Evolutionary conservation across 2,888 invertebrate species (phyloP).

Genomic region (Serripes groenlandicus): DNA sequence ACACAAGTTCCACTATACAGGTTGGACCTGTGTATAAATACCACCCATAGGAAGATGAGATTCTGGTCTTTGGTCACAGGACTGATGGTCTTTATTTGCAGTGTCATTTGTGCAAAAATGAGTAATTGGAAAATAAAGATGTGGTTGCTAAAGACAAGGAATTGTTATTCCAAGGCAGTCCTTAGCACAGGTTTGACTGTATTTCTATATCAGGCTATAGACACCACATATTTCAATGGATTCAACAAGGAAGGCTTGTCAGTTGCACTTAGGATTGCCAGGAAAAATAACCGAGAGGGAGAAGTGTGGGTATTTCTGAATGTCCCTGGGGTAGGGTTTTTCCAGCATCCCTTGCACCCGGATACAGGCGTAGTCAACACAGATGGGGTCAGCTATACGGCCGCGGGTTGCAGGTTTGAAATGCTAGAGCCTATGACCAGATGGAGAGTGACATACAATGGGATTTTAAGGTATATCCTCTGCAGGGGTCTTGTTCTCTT

Average conservation of each 20-base stretch:
- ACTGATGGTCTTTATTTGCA: no score
- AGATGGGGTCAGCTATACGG: conserved; percentile 73
- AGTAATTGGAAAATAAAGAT: no score
- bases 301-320: conserved; percentile 89
- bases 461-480: conserved; percentile 89
- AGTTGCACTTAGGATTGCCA: conserved; percentile 88
- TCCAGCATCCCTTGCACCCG: conserved; percentile 88
- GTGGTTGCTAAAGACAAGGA: no score
- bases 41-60: no score
- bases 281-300: conserved; percentile 87
- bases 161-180: no score
- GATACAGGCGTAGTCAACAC: conserved; percentile 87
- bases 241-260: conserved; percentile 88
- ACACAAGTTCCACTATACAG: no score
- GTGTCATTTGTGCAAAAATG: no score
- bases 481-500: no score
- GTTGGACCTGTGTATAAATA: no score
- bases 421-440: conserved; percentile 89
- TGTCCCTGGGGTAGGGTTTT: conserved; percentile 85
- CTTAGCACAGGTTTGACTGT: no score
- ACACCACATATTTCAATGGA: conserved; percentile 88
- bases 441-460: conserved; percentile 91
- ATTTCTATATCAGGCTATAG: conserved; percentile 84
- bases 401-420: conserved; percentile 88
- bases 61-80: no score